A percentile compares a stretch with the other conserved stretches of the same genome.
Evolutionary conservation across 2,113 vertebrate species (phyloP).

Genomic region (Macaca mulatta): DNA sequence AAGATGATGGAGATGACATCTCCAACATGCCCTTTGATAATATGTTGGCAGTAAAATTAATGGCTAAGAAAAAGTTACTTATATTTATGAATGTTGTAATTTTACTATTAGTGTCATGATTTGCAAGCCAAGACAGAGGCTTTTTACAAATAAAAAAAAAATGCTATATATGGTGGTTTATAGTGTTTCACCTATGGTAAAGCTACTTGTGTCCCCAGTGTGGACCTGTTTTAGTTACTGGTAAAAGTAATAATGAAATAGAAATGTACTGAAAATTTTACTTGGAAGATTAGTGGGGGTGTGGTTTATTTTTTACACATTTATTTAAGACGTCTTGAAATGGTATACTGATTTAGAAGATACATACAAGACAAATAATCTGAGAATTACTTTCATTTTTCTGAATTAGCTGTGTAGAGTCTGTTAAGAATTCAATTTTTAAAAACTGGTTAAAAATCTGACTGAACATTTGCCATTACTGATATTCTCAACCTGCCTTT

Average conservation of each 20-base stretch:
- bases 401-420: neutral
- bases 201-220: neutral
- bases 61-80: neutral
- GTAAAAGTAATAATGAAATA: neutral
- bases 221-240: neutral
- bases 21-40: neutral
- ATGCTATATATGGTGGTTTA: neutral
- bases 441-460: neutral
- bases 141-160: neutral
- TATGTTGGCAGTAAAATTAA: neutral
- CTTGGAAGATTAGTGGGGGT: neutral
- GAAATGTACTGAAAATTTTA: neutral
- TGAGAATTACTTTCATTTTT: neutral
- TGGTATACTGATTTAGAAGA: neutral
- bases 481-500: neutral
- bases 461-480: neutral
- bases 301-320: neutral
- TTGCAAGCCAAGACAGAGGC: neutral
- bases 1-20: neutral
- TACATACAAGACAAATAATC: neutral
- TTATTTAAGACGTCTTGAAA: neutral
- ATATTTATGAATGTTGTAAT: neutral
- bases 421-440: neutral
- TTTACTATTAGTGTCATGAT: neutral
- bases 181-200: neutral